Percentiles rank a stretch among this genome's conserved stretches.
These are phyloP conservation scores for Formicarius rufipectus DNA, from an alignment of 2,113 vertebrate species.

Conservation along the genomic window DNA sequence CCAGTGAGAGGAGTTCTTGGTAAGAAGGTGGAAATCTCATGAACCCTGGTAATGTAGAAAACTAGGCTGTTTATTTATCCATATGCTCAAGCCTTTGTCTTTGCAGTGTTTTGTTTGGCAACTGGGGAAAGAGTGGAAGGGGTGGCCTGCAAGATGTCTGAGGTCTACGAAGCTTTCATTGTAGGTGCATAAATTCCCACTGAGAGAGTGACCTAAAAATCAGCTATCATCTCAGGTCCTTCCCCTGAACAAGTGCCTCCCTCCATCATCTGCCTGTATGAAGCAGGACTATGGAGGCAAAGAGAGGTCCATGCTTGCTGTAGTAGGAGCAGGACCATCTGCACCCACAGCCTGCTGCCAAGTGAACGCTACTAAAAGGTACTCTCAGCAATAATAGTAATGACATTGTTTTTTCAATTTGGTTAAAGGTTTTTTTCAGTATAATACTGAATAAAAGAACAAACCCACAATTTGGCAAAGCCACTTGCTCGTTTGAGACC, in stretches of 20 bases:
- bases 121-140: background rate
- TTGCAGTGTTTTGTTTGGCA: background rate
- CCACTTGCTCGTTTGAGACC: background rate
- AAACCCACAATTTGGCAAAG: background rate
- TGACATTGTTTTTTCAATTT: background rate
- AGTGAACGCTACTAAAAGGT: rapidly evolving
- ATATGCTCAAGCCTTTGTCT: background rate
- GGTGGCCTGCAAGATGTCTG: background rate
- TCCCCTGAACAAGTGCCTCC: background rate
- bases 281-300: background rate
- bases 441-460: background rate
- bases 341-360: background rate
- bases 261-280: background rate
- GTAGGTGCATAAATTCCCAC: background rate
- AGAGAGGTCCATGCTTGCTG: background rate
- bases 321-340: background rate
- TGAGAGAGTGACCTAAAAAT: background rate
- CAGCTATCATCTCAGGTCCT: background rate
- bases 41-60: background rate
- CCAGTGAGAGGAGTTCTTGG: background rate
- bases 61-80: background rate
- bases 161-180: background rate
- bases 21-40: background rate
- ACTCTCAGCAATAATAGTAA: background rate
- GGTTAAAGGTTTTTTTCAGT: background rate